Conservation (phyloP, 2,113 vertebrate genomes). For the Vulpes vulpes region DNA sequence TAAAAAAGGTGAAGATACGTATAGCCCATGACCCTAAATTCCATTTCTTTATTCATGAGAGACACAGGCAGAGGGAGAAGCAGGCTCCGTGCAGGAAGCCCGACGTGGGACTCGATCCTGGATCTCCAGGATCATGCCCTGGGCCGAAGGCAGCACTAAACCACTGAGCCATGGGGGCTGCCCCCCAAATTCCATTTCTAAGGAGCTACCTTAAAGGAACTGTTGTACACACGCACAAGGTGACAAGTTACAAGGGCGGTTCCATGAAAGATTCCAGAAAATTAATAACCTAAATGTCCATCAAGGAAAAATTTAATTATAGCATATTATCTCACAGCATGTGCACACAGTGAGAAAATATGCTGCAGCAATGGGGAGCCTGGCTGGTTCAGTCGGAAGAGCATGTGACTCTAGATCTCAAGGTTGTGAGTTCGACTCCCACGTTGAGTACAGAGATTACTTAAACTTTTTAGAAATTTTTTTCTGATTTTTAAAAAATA, state of each 20-base stretch:
- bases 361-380: neutral
- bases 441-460: neutral
- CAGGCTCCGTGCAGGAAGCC: no score
- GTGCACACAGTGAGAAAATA: neutral
- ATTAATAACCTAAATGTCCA: no score
- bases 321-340: neutral
- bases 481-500: no score
- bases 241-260: neutral
- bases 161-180: no score
- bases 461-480: neutral
- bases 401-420: neutral
- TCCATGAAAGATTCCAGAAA: neutral
- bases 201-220: neutral
- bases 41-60: neutral
- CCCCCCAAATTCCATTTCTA: neutral
- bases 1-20: neutral
- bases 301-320: rapidly evolving
- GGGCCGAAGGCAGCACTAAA: no score
- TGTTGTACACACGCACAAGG: neutral
- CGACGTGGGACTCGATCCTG: no score
- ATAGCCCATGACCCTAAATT: neutral
- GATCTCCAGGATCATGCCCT: no score
- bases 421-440: neutral
- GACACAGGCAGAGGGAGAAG: no score
- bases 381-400: neutral